Conservation (phyloP, 2,113 vertebrate genomes). For the Tachysurus fulvidraco region DNA sequence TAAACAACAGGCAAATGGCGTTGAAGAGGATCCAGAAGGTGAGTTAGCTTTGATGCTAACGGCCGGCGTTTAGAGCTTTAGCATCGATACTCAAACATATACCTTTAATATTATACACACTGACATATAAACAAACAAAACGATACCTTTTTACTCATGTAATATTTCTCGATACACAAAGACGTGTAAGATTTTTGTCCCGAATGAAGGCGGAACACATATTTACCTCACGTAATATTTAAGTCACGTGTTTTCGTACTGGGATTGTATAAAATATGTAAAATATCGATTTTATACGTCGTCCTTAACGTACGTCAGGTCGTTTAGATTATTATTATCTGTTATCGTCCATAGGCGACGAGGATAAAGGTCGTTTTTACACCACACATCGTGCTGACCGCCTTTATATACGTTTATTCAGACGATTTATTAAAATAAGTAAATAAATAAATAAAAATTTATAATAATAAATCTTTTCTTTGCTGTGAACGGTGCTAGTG, state of each 20-base stretch:
- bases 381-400: background rate
- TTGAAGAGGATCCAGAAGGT: conserved; percentile 84
- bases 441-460: no score
- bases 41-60: conserved; percentile 59
- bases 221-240: background rate
- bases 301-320: background rate
- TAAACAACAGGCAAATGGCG: conserved; percentile 73
- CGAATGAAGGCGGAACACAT: background rate
- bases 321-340: background rate
- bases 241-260: background rate
- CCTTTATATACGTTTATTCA: background rate
- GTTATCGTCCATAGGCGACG: background rate
- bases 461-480: background rate
- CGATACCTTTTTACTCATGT: no score
- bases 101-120: no score
- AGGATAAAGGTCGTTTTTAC: background rate
- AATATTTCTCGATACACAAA: no score
- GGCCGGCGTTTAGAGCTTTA: background rate
- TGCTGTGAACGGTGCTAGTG: conserved; percentile 10
- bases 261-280: background rate
- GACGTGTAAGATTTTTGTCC: background rate
- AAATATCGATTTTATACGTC: background rate
- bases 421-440: no score
- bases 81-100: no score
- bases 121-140: no score